Conservation (phyloP, 2,113 vertebrate genomes). For the Formicarius rufipectus region DNA sequence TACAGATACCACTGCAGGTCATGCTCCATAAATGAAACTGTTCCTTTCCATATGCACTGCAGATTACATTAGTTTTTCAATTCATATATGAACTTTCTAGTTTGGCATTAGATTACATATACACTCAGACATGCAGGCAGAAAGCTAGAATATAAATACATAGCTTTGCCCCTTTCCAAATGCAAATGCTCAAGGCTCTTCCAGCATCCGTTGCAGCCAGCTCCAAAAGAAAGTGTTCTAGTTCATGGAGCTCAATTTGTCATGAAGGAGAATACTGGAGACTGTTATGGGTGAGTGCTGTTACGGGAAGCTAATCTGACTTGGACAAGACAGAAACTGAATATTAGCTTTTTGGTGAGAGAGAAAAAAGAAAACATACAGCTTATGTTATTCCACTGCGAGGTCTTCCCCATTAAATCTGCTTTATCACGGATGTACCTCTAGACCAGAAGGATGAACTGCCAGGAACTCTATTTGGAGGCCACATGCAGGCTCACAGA, state of each 20-base stretch:
- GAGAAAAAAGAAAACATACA: not conserved
- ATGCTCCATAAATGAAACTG: not conserved
- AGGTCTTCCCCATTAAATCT: not conserved
- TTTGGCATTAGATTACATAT: conserved; percentile 46
- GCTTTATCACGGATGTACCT: not conserved
- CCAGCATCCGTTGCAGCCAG: not conserved
- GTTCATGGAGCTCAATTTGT: conserved; percentile 28
- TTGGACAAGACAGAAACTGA: conserved; percentile 37
- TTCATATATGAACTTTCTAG: conserved; percentile 2
- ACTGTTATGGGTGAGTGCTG: conserved; percentile 18
- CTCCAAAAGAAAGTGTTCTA: conserved; percentile 1
- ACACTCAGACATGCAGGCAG: not conserved
- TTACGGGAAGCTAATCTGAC: conserved; percentile 33
- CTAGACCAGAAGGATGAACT: conserved; percentile 10
- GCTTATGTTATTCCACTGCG: not conserved
- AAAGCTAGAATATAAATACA: conserved; percentile 1
- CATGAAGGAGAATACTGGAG: conserved; percentile 29
- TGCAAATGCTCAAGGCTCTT: conserved; percentile 2
- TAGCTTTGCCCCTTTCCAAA: conserved; percentile 16
- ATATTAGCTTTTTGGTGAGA: conserved; percentile 3
- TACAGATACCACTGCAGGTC: not conserved
- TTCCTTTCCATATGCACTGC: not conserved
- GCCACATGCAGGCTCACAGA: not conserved
- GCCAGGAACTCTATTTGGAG: conserved; percentile 28
- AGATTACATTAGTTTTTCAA: not conserved